These are phyloP conservation scores for Phaenicophaeus curvirostris DNA, from an alignment of 2,797 vertebrate species.

Conservation along the genomic window DNA sequence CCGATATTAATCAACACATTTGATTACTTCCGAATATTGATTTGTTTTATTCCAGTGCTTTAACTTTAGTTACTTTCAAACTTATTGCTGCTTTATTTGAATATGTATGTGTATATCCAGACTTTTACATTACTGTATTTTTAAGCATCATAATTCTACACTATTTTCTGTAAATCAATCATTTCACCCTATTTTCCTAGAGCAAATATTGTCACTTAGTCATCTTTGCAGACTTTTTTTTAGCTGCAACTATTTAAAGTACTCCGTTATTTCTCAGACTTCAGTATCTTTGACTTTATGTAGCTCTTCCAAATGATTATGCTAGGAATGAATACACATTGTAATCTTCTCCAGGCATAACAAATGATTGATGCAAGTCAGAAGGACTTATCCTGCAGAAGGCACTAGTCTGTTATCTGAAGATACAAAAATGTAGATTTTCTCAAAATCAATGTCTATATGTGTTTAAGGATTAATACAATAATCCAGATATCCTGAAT, in stretches of 20 bases:
- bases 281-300: not conserved
- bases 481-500: not conserved
- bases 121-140: not conserved
- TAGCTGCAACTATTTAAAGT: slow-evolving; percentile 1
- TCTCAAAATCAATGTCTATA: not conserved
- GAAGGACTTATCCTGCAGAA: not conserved
- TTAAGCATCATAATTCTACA: not conserved
- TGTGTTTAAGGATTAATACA: not conserved
- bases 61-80: not conserved
- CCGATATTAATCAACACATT: not conserved
- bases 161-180: not conserved
- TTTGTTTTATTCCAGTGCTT: not conserved
- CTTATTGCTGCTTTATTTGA: not conserved
- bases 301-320: slow-evolving; percentile 19
- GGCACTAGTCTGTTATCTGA: not conserved
- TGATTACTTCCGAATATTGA: not conserved
- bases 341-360: slow-evolving; percentile 14
- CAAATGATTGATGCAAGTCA: not conserved
- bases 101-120: not conserved
- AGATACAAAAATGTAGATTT: not conserved
- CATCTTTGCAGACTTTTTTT: not conserved
- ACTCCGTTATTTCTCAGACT: not conserved
- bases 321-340: not conserved
- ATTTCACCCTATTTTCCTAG: not conserved
- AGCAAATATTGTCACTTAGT: not conserved